Evolutionary conservation across 2,888 invertebrate species (phyloP).

Genomic region (Plebejus melissa): DNA sequence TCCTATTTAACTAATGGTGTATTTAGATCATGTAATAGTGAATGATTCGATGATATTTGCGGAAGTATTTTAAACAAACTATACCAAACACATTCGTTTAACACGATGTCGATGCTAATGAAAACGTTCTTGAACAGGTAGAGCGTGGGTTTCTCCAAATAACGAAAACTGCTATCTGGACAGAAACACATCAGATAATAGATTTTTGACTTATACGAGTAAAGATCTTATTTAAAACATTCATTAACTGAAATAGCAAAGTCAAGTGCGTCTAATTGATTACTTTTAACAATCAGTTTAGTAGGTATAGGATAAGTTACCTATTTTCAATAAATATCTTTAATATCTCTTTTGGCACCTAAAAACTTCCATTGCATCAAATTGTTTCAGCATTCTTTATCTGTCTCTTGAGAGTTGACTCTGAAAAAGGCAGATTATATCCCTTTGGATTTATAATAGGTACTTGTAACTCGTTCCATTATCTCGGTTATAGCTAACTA

Average conservation of each 20-base stretch:
- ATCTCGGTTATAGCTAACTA: too few species aligned
- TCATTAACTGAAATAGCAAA: background rate
- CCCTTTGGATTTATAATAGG: too few species aligned
- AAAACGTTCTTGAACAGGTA: background rate
- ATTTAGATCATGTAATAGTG: background rate
- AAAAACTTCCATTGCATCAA: too few species aligned
- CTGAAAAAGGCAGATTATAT: too few species aligned
- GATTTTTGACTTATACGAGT: background rate
- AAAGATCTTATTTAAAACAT: background rate
- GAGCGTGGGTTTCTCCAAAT: background rate
- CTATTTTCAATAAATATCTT: too few species aligned
- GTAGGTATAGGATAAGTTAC: too few species aligned
- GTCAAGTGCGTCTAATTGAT: background rate
- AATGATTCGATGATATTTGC: background rate
- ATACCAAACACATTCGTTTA: background rate
- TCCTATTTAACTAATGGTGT: background rate
- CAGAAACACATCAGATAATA: background rate
- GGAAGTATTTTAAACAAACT: background rate
- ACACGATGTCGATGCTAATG: background rate
- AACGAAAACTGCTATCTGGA: background rate
- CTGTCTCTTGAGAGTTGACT: too few species aligned
- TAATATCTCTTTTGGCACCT: too few species aligned
- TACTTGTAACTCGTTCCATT: too few species aligned
- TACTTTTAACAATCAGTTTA: too few species aligned
- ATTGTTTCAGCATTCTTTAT: too few species aligned